These are phyloP conservation scores for Thomomys bottae DNA, from an alignment of 2,113 vertebrate genomes.

Conservation along the genomic window DNA sequence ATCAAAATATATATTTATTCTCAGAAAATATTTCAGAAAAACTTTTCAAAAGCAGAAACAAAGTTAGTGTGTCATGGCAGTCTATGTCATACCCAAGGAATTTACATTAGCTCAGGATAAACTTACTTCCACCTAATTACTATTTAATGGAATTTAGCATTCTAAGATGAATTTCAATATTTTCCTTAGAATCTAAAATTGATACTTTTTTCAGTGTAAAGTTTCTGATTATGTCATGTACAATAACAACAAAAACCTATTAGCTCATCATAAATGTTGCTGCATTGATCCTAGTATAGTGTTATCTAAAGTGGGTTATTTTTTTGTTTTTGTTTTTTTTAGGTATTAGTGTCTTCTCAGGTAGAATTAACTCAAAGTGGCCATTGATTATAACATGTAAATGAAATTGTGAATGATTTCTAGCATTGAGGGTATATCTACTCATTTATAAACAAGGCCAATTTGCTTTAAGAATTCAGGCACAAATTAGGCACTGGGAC, in stretches of 20 bases:
- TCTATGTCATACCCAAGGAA: neutral
- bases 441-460: constrained; percentile 65
- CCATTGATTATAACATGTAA: constrained; percentile 37
- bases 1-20: constrained; percentile 18
- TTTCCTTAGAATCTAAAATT: constrained; percentile 39
- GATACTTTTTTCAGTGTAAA: constrained; percentile 15
- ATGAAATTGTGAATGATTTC: constrained; percentile 48
- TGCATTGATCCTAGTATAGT: neutral
- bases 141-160: constrained; percentile 48
- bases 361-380: constrained; percentile 32
- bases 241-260: constrained; percentile 35
- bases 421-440: constrained; percentile 66
- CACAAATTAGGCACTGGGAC: constrained; percentile 81
- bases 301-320: neutral
- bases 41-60: neutral
- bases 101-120: constrained; percentile 61
- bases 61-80: neutral
- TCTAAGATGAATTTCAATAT: neutral
- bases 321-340: too few relatives aligned
- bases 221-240: constrained; percentile 26
- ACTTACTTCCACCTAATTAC: constrained; percentile 50
- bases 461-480: constrained; percentile 76
- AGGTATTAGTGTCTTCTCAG: constrained; percentile 50
- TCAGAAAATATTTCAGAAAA: constrained; percentile 54
- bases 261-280: constrained; percentile 45